These are phyloP conservation scores for Drymodes brunneopygia DNA, from an alignment of 2,113 vertebrate genomes.

Conservation along the genomic window DNA sequence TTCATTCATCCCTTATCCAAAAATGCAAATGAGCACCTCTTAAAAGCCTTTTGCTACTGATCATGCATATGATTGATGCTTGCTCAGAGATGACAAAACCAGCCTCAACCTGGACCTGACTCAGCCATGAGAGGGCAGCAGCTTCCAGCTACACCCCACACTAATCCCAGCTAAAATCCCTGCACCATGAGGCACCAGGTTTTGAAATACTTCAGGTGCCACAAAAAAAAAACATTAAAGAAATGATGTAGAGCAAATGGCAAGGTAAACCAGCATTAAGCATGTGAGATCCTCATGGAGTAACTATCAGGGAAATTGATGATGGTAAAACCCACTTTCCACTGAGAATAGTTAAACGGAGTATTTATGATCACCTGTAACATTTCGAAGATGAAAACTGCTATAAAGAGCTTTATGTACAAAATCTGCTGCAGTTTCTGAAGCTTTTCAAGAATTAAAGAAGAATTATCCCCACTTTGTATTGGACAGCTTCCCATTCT, in stretches of 20 bases:
- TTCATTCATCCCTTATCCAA: background rate
- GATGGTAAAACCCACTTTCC: background rate
- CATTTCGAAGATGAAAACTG: background rate
- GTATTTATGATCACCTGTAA: background rate
- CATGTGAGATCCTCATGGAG: background rate
- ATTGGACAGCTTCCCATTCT: background rate
- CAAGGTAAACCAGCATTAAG: background rate
- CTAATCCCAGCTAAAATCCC: background rate
- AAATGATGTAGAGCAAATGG: background rate
- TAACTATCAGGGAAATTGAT: background rate
- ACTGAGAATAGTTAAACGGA: background rate
- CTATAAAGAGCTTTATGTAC: background rate
- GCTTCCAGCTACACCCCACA: background rate
- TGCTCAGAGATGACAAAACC: background rate
- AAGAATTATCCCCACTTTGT: background rate
- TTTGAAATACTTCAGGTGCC: background rate
- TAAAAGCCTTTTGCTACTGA: background rate
- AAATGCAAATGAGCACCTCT: background rate
- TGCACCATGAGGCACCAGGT: background rate
- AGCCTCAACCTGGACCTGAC: background rate
- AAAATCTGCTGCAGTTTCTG: background rate
- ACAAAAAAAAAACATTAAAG: background rate
- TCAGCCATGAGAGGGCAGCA: conserved; percentile 23
- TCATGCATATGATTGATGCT: background rate
- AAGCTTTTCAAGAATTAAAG: background rate